Evolutionary conservation across 2,888 invertebrate genomes (phyloP).

Genomic region (Belgica antarctica): DNA sequence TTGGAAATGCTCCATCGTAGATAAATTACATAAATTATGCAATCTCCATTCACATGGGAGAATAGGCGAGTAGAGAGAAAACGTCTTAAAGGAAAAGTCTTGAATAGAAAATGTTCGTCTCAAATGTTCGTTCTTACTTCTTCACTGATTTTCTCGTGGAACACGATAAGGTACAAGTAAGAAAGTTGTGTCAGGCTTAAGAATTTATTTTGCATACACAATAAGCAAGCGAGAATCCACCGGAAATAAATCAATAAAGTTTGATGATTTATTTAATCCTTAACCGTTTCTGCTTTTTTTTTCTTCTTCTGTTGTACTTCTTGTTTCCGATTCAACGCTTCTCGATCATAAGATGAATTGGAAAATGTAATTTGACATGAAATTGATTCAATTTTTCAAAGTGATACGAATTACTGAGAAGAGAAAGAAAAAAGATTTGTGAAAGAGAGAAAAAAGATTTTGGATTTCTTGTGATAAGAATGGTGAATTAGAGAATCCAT

Average conservation of each 20-base stretch:
- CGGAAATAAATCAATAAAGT: background rate
- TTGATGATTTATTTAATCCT: background rate
- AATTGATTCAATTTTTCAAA: constrained; percentile 40
- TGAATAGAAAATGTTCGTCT: too few relatives aligned
- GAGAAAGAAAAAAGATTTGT: too few relatives aligned
- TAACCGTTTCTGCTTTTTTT: background rate
- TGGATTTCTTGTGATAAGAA: too few relatives aligned
- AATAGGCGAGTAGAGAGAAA: background rate
- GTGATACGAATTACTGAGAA: background rate
- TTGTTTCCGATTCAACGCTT: background rate
- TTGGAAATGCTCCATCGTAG: constrained; percentile 13
- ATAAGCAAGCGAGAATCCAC: background rate
- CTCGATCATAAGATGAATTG: constrained; percentile 22
- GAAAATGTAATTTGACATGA: constrained; percentile 40
- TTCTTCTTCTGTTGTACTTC: too few relatives aligned
- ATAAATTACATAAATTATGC: constrained; percentile 38
- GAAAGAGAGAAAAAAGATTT: too few relatives aligned
- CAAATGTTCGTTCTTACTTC: too few relatives aligned
- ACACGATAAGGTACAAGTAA: background rate
- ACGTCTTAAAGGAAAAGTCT: background rate
- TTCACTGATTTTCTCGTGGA: too few relatives aligned
- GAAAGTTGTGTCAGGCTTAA: background rate
- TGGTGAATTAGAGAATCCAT: too few relatives aligned
- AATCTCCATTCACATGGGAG: background rate
- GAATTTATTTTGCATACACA: background rate